Evolutionary conservation across 1,140 invertebrate genomes (phyloP), one percentile per base, ranked within the genome.

Genomic region (Eurytemora carolleeae): DNA sequence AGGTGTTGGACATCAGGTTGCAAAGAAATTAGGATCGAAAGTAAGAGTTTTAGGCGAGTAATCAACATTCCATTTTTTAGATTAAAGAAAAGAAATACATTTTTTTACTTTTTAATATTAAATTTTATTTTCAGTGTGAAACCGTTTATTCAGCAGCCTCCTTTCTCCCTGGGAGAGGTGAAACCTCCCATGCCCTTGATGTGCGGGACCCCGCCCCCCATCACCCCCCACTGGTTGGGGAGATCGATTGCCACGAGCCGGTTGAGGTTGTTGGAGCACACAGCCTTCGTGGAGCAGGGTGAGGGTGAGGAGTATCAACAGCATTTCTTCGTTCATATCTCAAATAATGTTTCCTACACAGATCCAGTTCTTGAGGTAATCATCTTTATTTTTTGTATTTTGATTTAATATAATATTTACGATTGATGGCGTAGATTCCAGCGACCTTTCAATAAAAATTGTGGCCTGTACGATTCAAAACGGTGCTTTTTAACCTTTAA

Each of bases 321-420:
- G 75, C 93, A 97, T 76, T 78, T 96, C 64, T 96, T 96, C 77
- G 92, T 97, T 66, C 91, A 97, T 75, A 94, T 97, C 80, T 89
- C 89, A 68, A 86, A 87, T 60, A 84, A 87, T 66, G 83, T 87
- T 58, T 85, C 85, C 54, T 95, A 93, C 74, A 80, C 86, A 66
- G 92, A 96, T 80, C 91, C 93, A 56, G 76, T 92, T 67, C 77
- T 97, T 72, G 93, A 98, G 79, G 86, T 87, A 72, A n/a, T n/a
- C n/a, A n/a, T n/a, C n/a, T n/a, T n/a, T n/a, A n/a, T n/a, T n/a
- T n/a, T n/a, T n/a, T n/a, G n/a, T n/a, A n/a, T n/a, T n/a, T n/a
- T n/a, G n/a, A n/a, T n/a, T n/a, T n/a, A n/a, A n/a, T n/a, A n/a
- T n/a, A n/a, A n/a, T n/a, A n/a, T n/a, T n/a, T n/a, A n/a, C n/a